Conservation (phyloP, 2,888 invertebrate species). For the Pterobdella sp. region DNA sequence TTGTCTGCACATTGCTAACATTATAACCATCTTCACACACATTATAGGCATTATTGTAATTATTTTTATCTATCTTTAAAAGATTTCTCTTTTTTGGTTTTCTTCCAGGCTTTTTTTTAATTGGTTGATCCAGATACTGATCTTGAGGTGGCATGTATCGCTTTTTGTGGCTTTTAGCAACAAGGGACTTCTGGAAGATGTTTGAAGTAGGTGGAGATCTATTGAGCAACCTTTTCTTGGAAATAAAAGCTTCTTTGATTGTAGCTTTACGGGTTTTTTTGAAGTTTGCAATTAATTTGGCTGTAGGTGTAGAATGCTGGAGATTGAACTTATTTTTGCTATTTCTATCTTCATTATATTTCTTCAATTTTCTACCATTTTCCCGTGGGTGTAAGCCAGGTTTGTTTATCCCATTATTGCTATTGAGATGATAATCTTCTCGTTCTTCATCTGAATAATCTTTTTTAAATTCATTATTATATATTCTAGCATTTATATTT, state of each 20-base stretch:
- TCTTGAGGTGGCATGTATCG: neutral
- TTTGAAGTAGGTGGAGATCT: neutral
- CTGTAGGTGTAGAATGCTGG: neutral
- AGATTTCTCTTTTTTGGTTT: constrained; percentile 11
- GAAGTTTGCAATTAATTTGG: neutral
- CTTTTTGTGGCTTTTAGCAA: neutral
- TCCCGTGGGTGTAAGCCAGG: too few species aligned
- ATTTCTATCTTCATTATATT: neutral
- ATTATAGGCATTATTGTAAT: too few species aligned
- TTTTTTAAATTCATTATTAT: neutral
- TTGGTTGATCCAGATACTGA: neutral
- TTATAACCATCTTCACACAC: too few species aligned
- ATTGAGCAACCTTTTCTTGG: constrained; percentile 15
- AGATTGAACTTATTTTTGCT: neutral
- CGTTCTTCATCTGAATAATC: neutral
- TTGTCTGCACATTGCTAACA: too few species aligned
- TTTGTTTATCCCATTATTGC: neutral
- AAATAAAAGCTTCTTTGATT: constrained; percentile 26
- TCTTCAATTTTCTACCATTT: neutral
- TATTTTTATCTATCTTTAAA: neutral
- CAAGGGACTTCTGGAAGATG: neutral
- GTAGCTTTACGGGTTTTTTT: constrained; percentile 21
- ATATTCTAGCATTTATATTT: neutral
- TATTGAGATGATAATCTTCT: neutral
- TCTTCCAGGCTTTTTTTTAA: neutral